A percentile compares a stretch with the other conserved stretches of the same genome.
Conservation (phyloP, 2,797 vertebrate genomes). For the Octomys mimax region DNA sequence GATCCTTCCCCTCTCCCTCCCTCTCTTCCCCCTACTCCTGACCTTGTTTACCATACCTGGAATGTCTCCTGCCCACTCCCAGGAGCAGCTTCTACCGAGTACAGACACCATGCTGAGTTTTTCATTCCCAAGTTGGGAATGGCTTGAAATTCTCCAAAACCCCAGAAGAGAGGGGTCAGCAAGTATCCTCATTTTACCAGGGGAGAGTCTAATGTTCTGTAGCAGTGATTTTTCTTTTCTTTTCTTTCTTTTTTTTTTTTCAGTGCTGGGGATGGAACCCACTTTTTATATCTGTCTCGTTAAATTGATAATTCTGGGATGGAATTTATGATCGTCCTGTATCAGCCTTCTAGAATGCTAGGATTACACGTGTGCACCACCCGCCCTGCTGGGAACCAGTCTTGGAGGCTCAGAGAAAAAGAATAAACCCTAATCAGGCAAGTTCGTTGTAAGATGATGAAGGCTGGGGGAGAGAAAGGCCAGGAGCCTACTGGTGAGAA, state of each 20-base stretch:
- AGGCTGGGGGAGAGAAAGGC: background rate
- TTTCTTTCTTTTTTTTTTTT: background rate
- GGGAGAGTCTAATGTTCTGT: background rate
- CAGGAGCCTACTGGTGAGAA: background rate
- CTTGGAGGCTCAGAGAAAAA: background rate
- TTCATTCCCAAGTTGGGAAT: background rate
- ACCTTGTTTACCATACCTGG: background rate
- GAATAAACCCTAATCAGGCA: background rate
- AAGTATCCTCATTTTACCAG: background rate
- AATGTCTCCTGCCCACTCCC: background rate
- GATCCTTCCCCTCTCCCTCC: background rate
- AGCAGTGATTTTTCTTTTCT: background rate
- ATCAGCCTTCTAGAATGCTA: background rate
- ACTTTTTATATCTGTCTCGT: background rate
- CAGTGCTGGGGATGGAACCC: background rate
- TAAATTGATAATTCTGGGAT: background rate
- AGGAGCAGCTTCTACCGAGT: background rate
- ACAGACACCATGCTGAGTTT: background rate
- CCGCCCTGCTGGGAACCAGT: background rate
- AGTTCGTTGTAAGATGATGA: background rate
- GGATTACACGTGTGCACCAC: background rate
- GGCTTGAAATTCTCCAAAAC: conserved; percentile 3
- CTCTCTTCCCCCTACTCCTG: background rate
- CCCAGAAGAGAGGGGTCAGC: background rate
- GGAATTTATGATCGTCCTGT: background rate